Base-by-base conservation (phyloP, 2,888 invertebrate species). In the Crematogaster levior region DNA sequence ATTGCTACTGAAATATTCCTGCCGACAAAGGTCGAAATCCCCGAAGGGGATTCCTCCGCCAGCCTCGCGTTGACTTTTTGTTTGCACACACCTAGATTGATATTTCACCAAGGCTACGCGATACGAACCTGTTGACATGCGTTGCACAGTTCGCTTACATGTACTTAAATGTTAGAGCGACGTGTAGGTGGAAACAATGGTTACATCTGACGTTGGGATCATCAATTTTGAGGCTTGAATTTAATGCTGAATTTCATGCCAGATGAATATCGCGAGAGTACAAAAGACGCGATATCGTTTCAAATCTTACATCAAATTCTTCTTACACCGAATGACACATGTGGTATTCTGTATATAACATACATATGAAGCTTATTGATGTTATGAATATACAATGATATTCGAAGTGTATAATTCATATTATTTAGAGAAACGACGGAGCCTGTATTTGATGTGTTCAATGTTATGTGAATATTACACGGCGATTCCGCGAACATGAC, bases 1-100 rank as follows among this genome's bases (percentile, higher is more conserved):
- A 94, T 94, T 94, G 93, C 94, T 93, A 94, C 94, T 93, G 94
- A 94, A 93, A 93, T 92, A 92, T 94, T 91, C 89, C 81, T 82
- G 91, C 93, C 94, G 93, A 93, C 94, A 94, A 94, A 94, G 93
- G 88, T 91, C 74, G 63, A 83, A 84, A 84, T 81, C 61, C 83
- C 83, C 48, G 61, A 72, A 34, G 74, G 75, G 68, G 74, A 77
- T 79, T 58, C 58, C 37, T n/a, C 27, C 34, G 53, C n/a, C 63
- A 37, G 48, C 53, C 65, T 65, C 37, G 48, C 66, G 40, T 30
- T 27, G 77, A 72, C 58, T 82, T 60, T 85, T 81, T 85, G 84
- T 85, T 82, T 56, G n/a, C 84, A 70, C 85, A 81, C 86, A 82
- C 58, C 46, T 27, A 37, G 43, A 63, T 68, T 73, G 81, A 73